Evolutionary conservation across 2,888 invertebrate species (phyloP), one percentile per base, ranked within the genome.

Genomic region (Nycteola revayana): DNA sequence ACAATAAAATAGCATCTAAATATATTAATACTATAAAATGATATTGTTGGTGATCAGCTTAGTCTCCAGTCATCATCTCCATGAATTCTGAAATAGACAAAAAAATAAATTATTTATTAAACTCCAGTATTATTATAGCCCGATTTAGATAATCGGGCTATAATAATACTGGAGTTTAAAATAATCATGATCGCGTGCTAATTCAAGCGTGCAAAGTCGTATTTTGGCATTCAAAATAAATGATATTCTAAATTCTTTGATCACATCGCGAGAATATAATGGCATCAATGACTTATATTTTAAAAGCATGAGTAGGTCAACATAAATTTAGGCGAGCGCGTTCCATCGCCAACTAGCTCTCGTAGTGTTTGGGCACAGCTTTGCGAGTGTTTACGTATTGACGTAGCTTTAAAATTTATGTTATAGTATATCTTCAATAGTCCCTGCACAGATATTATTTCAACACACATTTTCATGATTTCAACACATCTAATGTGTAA

Each of bases 1-100:
- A 68, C 63, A 26, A 35, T 25, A 68, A 71, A 73, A 71, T 77
- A 76, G 57, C 62, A 55, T 72, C 70, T 81, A 76, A 68, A 61
- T 60, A 63, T 69, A 70, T 71, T 69, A 69, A 75, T 73, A 67
- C 65, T 67, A 72, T 64, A 63, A 62, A 54, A 60, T 56, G 60
- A 49, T 47, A 40, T 39, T 37, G 10, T 52, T 43, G 43, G 47
- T 41, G 36, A 36, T 46, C 46, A 42, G 43, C 59, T 92, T 93
- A 96, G 83, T 95, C 95, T 68, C 95, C 96, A 71, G 95, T 95
- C 96, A 96, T 96, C 96, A 96, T 96, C 89, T 96, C 96, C 96
- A 96, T 96, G 90, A 96, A 96, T 90, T 96, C 96, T 96, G 90
- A 35, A 90, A 90, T 56, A 62, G 75, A 60, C n/a, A 43, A 33